These are phyloP conservation scores for Fratercula arctica DNA, from an alignment of 2,797 vertebrate genomes.

Conservation along the genomic window DNA sequence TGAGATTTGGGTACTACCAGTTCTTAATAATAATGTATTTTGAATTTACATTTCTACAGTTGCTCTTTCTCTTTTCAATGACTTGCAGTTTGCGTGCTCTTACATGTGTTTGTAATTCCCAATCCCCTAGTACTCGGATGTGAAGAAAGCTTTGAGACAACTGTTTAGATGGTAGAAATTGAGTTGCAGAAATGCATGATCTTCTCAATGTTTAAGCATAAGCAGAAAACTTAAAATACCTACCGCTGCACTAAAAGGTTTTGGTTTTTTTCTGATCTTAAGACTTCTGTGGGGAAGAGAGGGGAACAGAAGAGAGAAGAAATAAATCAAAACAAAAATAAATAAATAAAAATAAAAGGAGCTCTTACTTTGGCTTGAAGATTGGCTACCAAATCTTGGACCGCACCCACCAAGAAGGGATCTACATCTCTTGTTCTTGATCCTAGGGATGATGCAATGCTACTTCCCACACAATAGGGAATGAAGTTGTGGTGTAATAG, in stretches of 20 bases:
- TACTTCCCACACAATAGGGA: constrained; percentile 15
- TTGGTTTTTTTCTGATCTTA: background rate
- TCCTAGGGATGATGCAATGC: constrained; percentile 8
- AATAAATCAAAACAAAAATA: background rate
- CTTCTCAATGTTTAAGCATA: background rate
- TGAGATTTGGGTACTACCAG: background rate
- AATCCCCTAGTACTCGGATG: accelerated
- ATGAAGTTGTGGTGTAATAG: background rate
- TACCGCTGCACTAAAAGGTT: background rate
- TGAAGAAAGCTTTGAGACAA: background rate
- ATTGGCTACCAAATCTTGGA: background rate
- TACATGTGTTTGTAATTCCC: background rate
- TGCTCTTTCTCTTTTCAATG: background rate
- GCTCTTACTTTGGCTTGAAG: background rate
- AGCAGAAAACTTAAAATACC: background rate
- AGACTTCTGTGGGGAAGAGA: background rate
- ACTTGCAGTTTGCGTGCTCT: background rate
- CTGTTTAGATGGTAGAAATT: background rate
- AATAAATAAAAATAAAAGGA: background rate
- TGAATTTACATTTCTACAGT: background rate
- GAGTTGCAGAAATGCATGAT: background rate
- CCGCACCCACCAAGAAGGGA: background rate
- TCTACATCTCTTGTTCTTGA: background rate
- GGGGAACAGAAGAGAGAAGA: background rate
- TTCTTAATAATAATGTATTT: background rate